phyloP scores from a whole-genome alignment of 2,113 vertebrate genomes.

The Anoplopoma fimbria region DNA sequence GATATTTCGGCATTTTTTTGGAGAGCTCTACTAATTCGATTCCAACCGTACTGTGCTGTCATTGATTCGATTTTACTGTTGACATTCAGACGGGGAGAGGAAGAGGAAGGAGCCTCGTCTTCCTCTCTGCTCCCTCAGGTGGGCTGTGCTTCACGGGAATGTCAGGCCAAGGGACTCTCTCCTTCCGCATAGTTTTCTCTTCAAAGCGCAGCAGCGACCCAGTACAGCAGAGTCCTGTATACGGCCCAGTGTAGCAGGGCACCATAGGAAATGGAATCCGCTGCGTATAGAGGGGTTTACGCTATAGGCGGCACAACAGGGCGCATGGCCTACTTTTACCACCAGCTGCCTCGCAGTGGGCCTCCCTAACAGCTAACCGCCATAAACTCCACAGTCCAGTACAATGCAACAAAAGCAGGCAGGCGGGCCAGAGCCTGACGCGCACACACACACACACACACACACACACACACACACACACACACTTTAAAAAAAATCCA shows the following conservation, averaged over 20 bases:
- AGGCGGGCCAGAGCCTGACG: constrained; percentile 24
- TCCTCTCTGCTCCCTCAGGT: constrained; percentile 18
- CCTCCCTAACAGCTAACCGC: constrained; percentile 62
- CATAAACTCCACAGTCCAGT: constrained; percentile 46
- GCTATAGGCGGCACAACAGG: constrained; percentile 64
- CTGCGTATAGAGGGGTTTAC: constrained; percentile 32
- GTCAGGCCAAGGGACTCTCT: not conserved
- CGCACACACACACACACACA: not conserved
- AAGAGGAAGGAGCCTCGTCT: not conserved
- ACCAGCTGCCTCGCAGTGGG: constrained; percentile 67
- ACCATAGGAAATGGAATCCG: constrained; percentile 45
- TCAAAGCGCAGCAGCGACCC: constrained; percentile 26
- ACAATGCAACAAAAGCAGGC: constrained; percentile 55
- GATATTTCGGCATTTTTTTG: not conserved
- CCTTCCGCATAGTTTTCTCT: constrained; percentile 31
- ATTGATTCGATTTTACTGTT: not conserved
- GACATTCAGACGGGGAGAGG: not conserved
- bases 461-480: not conserved
- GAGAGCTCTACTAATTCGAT: not conserved
- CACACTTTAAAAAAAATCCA: constrained; percentile 1
- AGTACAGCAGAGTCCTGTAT: constrained; percentile 3
- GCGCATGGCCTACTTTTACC: constrained; percentile 71
- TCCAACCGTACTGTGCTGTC: not conserved
- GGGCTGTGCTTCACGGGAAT: not conserved
- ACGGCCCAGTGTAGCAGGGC: constrained; percentile 32